Evolutionary conservation across 2,797 vertebrate genomes (phyloP).

Genomic region (Sebastes minor): DNA sequence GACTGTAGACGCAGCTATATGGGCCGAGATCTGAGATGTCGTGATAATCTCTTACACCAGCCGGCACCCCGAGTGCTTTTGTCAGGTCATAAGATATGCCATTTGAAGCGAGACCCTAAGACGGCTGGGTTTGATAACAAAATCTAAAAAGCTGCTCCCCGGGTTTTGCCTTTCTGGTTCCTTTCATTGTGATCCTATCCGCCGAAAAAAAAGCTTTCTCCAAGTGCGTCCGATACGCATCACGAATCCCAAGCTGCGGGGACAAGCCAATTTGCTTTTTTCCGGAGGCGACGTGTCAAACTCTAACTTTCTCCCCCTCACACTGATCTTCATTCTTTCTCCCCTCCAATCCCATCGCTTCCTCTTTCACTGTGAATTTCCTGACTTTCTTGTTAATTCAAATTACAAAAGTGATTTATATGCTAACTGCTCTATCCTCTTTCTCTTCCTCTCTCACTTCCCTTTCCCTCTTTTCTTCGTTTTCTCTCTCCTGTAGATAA

Average conservation of each 20-base stretch:
- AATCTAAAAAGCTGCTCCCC: conserved; percentile 57
- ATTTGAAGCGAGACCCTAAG: conserved; percentile 65
- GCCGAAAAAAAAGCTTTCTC: conserved; percentile 34
- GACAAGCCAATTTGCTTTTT: conserved; percentile 73
- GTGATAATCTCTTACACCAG: conserved; percentile 59
- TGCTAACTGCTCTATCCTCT: conserved; percentile 76
- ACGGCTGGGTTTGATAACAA: conserved; percentile 65
- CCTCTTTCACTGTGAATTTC: conserved; percentile 57
- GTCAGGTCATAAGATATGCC: conserved; percentile 69
- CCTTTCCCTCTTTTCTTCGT: conserved; percentile 41
- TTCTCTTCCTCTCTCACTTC: conserved; percentile 49
- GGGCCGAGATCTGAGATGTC: conserved; percentile 52
- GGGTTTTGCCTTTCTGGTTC: conserved; percentile 59
- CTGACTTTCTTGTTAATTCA: conserved; percentile 63
- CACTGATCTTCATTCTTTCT: conserved; percentile 34
- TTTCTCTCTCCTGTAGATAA: conserved; percentile 75
- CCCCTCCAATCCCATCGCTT: conserved; percentile 24
- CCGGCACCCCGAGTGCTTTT: conserved; percentile 34
- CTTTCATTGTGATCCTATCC: conserved; percentile 64
- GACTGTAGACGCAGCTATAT: conserved; percentile 28
- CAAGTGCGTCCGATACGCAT: conserved; percentile 68
- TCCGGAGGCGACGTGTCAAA: conserved; percentile 51
- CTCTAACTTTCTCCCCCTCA: conserved; percentile 48
- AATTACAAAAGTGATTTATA: conserved; percentile 69
- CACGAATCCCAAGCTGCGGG: conserved; percentile 48